phyloP scores from a whole-genome alignment of 2,113 vertebrate genomes.

The Platysteira castanea region DNA sequence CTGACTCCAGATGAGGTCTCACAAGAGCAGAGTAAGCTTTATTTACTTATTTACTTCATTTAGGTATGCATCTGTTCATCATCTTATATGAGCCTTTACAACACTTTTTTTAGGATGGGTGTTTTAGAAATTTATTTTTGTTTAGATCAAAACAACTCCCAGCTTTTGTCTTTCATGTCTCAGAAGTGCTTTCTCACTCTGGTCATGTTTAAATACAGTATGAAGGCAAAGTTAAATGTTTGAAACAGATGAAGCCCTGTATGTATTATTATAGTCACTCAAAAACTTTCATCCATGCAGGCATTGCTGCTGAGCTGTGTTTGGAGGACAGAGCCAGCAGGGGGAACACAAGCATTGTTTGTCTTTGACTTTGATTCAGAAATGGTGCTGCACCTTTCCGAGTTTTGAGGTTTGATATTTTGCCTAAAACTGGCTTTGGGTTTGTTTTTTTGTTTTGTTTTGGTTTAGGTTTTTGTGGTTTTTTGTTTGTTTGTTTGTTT shows the following conservation, averaged over 20 bases:
- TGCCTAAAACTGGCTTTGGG: background rate
- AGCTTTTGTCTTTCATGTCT: background rate
- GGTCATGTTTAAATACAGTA: background rate
- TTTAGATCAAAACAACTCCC: background rate
- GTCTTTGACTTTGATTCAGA: background rate
- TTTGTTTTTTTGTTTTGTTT: no score
- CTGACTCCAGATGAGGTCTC: background rate
- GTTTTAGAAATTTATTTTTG: background rate
- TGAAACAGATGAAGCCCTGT: background rate
- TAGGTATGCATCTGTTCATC: background rate
- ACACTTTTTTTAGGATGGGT: background rate
- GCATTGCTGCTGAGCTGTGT: background rate
- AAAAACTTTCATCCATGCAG: fast-evolving
- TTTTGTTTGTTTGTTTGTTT: no score
- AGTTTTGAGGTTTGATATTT: background rate
- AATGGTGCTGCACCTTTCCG: background rate
- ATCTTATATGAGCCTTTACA: background rate
- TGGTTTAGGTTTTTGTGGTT: no score
- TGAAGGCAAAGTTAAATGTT: background rate
- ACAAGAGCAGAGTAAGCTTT: background rate
- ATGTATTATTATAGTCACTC: background rate
- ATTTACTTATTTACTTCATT: background rate
- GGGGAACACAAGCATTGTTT: background rate
- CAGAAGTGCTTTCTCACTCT: background rate
- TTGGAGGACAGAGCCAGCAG: background rate